phyloP scores from a whole-genome alignment of 2,888 invertebrate genomes.

The Taenaris catops region DNA sequence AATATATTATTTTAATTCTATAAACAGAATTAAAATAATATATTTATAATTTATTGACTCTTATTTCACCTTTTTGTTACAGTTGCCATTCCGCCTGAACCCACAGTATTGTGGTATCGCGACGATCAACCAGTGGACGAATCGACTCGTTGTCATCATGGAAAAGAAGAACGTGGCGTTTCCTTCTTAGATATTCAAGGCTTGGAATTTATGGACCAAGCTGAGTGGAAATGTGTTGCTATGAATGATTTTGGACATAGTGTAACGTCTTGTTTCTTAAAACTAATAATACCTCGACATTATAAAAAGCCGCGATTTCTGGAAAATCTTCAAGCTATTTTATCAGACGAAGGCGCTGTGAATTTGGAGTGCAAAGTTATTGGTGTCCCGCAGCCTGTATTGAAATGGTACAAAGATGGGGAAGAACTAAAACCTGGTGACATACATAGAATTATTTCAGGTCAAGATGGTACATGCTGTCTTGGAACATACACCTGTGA shows the following conservation, averaged over 20 bases:
- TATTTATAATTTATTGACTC: no score
- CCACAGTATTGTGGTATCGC: constrained; percentile 91
- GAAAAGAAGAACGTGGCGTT: constrained; percentile 84
- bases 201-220: constrained; percentile 91
- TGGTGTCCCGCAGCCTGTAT: constrained; percentile 92
- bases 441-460: constrained; percentile 93
- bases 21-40: no score
- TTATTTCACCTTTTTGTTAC: constrained; percentile 27
- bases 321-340: constrained; percentile 90
- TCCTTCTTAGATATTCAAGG: constrained; percentile 86
- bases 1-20: no score
- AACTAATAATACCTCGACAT: constrained; percentile 91
- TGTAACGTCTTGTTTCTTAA: constrained; percentile 91
- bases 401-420: constrained; percentile 96
- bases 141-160: constrained; percentile 82
- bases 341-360: constrained; percentile 93
- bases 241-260: constrained; percentile 94
- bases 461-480: constrained; percentile 94
- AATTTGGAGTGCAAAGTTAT: constrained; percentile 96
- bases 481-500: constrained; percentile 95
- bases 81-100: constrained; percentile 90
- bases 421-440: constrained; percentile 94
- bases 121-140: constrained; percentile 89
- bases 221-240: constrained; percentile 95
- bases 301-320: constrained; percentile 93